phyloP scores from a whole-genome alignment of 1,140 invertebrate genomes.

The Helicorthomorpha holstii region DNA sequence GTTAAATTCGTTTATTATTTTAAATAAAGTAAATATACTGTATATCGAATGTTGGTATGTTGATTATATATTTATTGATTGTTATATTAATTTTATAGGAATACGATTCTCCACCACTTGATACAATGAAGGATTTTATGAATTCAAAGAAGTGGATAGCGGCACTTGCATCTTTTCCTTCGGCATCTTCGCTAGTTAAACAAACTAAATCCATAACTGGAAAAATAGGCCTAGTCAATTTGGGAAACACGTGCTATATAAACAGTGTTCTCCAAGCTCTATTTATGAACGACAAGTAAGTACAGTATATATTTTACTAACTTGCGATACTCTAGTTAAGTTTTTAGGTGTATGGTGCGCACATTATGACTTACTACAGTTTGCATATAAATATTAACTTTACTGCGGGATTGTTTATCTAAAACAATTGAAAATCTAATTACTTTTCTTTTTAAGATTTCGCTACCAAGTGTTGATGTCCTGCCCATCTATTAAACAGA shows the following conservation, averaged over 20 bases:
- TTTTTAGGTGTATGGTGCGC: constrained; percentile 1
- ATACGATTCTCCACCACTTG: constrained; percentile 1
- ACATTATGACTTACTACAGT: no score
- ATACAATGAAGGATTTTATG: not conserved
- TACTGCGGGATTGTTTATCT: not conserved
- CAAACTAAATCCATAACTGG: constrained; percentile 17
- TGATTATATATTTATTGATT: not conserved
- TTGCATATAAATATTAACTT: no score
- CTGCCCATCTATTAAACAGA: constrained; percentile 26
- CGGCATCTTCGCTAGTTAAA: no score
- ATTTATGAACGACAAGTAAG: constrained; percentile 59
- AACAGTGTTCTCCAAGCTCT: constrained; percentile 67
- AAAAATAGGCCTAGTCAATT: constrained; percentile 58
- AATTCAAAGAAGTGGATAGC: not conserved
- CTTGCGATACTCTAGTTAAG: not conserved
- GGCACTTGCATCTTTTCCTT: not conserved
- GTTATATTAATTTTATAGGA: not conserved
- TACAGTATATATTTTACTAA: no score
- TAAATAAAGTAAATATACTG: no score
- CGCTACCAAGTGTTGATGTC: constrained; percentile 36
- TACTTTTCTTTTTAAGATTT: constrained; percentile 32
- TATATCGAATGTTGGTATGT: no score
- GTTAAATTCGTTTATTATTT: no score
- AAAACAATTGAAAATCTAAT: constrained; percentile 20
- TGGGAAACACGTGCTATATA: constrained; percentile 77